Evolutionary conservation across 2,888 invertebrate genomes (phyloP).

Genomic region (Automeris io): DNA sequence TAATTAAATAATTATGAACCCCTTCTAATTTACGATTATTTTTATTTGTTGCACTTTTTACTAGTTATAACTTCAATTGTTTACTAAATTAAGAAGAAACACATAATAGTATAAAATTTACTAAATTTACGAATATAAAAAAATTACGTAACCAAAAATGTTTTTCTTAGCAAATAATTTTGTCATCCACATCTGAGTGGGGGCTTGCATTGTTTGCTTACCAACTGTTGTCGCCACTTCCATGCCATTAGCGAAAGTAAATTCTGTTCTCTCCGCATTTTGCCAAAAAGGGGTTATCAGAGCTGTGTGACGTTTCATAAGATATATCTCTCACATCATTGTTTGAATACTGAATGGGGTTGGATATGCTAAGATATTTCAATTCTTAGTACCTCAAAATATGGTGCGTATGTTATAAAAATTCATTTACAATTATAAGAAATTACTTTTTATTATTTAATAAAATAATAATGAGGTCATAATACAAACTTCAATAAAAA

Average conservation of each 20-base stretch:
- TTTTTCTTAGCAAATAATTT: conserved; percentile 18
- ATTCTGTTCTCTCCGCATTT: conserved; percentile 35
- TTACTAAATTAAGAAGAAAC: too few relatives aligned
- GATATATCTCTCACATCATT: conserved; percentile 7
- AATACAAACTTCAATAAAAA: too few relatives aligned
- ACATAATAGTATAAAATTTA: too few relatives aligned
- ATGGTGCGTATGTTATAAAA: too few relatives aligned
- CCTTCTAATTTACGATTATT: too few relatives aligned
- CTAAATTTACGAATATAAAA: too few relatives aligned
- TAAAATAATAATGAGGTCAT: too few relatives aligned
- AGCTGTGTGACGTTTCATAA: conserved; percentile 17
- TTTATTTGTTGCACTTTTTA: too few relatives aligned
- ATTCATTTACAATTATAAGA: too few relatives aligned
- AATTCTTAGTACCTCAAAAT: not conserved
- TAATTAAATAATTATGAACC: too few relatives aligned
- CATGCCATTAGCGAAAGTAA: conserved; percentile 41
- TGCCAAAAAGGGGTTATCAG: conserved; percentile 24
- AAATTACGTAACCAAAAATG: not conserved
- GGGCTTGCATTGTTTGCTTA: conserved; percentile 41
- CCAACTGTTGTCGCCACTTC: conserved; percentile 33
- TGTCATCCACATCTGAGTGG: conserved; percentile 25
- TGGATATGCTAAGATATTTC: not conserved
- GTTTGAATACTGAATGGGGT: not conserved
- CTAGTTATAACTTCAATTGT: too few relatives aligned
- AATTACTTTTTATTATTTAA: too few relatives aligned